These are phyloP conservation scores for Potamarius usumacintae DNA, from an alignment of 2,113 vertebrate species.

Conservation along the genomic window DNA sequence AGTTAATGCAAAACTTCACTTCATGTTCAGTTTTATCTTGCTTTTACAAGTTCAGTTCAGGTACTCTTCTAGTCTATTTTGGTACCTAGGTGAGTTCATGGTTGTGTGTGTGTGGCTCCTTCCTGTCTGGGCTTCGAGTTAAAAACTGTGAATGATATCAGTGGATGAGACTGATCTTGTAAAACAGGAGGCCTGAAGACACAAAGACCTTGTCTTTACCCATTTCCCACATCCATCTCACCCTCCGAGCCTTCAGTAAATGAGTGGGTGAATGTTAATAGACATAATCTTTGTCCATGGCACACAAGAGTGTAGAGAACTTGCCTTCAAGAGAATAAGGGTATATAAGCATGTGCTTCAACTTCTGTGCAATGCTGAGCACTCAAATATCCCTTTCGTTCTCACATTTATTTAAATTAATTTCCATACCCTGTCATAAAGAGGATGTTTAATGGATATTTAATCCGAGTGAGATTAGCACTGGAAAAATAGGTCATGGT, in stretches of 20 bases:
- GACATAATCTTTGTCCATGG: conserved; percentile 14
- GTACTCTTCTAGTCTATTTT: background rate
- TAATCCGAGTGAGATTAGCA: conserved; percentile 13
- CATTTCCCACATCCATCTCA: conserved; percentile 24
- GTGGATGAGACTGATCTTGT: conserved; percentile 47
- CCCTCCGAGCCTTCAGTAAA: conserved; percentile 26
- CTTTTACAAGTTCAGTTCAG: background rate
- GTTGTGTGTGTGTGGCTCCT: background rate
- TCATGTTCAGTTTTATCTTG: background rate
- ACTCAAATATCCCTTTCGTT: background rate
- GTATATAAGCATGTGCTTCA: background rate
- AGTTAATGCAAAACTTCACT: background rate
- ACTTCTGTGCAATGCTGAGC: background rate
- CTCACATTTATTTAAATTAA: background rate
- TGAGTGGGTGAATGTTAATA: conserved; percentile 33
- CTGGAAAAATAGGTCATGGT: conserved; percentile 30
- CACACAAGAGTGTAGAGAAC: background rate
- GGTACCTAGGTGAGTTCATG: background rate
- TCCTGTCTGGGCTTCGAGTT: background rate
- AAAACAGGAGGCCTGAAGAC: conserved; percentile 12
- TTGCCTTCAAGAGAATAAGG: background rate
- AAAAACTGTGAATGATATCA: conserved; percentile 42
- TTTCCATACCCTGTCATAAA: background rate
- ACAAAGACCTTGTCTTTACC: conserved; percentile 17
- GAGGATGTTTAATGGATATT: background rate